phyloP scores from a whole-genome alignment of 2,113 vertebrate species.

The Pycnonotus jocosus region DNA sequence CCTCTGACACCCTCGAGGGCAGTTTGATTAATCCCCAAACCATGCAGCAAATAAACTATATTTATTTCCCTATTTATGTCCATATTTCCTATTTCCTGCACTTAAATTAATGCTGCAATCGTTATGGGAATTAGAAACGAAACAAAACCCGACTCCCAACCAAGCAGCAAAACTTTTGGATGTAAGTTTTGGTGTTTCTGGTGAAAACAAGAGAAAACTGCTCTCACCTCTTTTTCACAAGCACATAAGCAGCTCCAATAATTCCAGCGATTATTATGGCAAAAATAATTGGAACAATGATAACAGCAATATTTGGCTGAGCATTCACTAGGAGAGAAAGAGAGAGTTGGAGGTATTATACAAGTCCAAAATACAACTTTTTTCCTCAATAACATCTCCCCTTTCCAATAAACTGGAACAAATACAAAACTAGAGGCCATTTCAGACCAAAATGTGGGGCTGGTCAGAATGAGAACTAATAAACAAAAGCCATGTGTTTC shows the following conservation, averaged over 20 bases:
- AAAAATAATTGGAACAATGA: constrained; percentile 85
- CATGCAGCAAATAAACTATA: neutral
- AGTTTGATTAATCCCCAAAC: neutral
- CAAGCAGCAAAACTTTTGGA: neutral
- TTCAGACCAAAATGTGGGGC: neutral
- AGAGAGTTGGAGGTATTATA: neutral
- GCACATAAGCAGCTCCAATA: constrained; percentile 76
- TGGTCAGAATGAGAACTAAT: neutral
- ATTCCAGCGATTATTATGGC: constrained; percentile 80
- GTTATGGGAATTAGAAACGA: neutral
- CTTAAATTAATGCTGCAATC: neutral
- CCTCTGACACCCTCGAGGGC: neutral
- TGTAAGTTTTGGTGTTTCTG: neutral
- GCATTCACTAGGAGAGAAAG: constrained; percentile 71
- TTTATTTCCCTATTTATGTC: neutral
- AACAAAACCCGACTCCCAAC: neutral
- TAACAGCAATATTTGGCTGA: constrained; percentile 79
- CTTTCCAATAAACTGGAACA: neutral
- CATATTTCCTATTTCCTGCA: neutral
- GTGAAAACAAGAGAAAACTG: neutral
- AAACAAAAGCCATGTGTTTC: neutral
- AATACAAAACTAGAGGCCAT: neutral
- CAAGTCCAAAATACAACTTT: neutral
- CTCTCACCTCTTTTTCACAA: constrained; percentile 88
- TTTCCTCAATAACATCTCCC: neutral